Base-by-base conservation (phyloP, 2,888 invertebrate species). In the Auanema freiburgensis region DNA sequence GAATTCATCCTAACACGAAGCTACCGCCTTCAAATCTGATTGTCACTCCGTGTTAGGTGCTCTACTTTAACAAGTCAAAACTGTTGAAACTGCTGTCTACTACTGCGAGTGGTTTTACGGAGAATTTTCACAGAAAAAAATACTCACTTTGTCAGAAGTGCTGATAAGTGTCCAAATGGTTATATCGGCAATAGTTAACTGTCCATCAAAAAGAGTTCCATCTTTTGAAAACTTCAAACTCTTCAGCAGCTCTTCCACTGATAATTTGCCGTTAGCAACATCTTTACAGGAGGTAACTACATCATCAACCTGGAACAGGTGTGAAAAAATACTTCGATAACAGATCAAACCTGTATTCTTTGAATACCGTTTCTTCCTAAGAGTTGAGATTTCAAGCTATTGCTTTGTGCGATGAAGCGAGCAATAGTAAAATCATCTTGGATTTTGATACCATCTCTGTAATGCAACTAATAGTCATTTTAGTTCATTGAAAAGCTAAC, bases 361-460 rank as follows among this genome's bases (percentile, higher is more conserved):
- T 79, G 74, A 49, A 59, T 44, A 10, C 61, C 12, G 2, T 44
- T 58, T 16, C 64, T 59, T 49, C 79, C 79, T 8, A 72, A 53
- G 18, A 79, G 69, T n/a, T 70, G 65, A 14, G 62, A 62, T 23
- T 60, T 60, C 10, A 59, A 61, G 16, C 40, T 25, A 2, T 69
- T 61, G n/a, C 66, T 67, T 25, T 71, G 69, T 25, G 76, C 71
- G 40, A 79, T 62, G 49, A 76, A 63, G 11, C 73, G 61, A 11
- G 79, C 73, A 56, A 79, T 77, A 33, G 70, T 57, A 14, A 77
- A 55, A 42, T 79, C 79, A 57, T 72, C 77, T 8, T 59, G 54
- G 6, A 78, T 16, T 11, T 50, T 43, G 52, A 67, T 70, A 52
- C 78, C 78, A 46, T 78, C 79, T 18, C 79, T 79, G 57, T 50